phyloP scores from a whole-genome alignment of 1,140 invertebrate species.

The Chymomyza costata region DNA sequence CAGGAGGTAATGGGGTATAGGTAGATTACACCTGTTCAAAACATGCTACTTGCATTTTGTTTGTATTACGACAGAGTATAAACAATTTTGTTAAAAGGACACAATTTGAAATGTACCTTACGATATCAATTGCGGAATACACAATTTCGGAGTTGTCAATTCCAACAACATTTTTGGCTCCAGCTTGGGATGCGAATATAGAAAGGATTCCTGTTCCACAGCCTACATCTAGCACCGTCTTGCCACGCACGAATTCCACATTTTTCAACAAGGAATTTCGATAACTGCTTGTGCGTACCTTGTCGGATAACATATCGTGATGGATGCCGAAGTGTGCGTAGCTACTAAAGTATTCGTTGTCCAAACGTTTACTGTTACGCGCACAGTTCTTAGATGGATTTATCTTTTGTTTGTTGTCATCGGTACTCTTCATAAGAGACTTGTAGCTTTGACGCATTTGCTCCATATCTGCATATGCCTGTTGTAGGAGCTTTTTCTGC shows the following conservation, averaged over 20 bases:
- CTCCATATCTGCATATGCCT: constrained; percentile 79
- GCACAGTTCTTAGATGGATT: constrained; percentile 37
- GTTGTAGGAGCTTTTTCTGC: constrained; percentile 75
- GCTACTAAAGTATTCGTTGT: constrained; percentile 93
- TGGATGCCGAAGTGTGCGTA: constrained; percentile 99
- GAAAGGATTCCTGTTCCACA: constrained; percentile 96
- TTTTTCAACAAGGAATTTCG: constrained; percentile 94
- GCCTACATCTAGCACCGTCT: constrained; percentile 93
- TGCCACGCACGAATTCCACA: constrained; percentile 81
- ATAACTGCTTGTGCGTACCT: constrained; percentile 93
- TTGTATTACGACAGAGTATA: background rate
- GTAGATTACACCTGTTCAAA: too few relatives aligned
- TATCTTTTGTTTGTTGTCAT: constrained; percentile 29
- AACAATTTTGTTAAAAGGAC: background rate
- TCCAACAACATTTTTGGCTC: constrained; percentile 92
- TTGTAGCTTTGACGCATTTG: constrained; percentile 81
- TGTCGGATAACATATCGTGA: constrained; percentile 92
- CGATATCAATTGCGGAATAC: constrained; percentile 87
- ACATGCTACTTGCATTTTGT: too few relatives aligned
- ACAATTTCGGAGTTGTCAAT: constrained; percentile 93
- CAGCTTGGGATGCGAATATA: constrained; percentile 96
- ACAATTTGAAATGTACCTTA: constrained; percentile 70
- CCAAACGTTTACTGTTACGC: constrained; percentile 76
- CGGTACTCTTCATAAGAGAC: constrained; percentile 71
- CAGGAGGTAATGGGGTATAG: too few relatives aligned